phyloP scores from a whole-genome alignment of 30 jellyfish, hydroid and myxozoan genomes.

The Aurelia sp. region DNA sequence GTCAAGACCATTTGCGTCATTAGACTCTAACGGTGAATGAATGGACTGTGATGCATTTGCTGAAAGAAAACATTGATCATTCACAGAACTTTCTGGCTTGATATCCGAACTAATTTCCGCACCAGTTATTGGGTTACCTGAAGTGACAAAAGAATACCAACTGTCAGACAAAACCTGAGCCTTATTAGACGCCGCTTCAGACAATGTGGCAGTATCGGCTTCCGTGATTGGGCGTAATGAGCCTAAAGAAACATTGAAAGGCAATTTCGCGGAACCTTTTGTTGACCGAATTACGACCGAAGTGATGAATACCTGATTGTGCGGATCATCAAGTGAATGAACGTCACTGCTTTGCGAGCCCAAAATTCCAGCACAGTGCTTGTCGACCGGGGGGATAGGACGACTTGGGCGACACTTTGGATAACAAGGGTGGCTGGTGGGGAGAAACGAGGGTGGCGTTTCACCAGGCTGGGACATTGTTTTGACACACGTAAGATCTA shows the following conservation, averaged over 20 bases:
- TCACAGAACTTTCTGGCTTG: no score
- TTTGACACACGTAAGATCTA: background rate
- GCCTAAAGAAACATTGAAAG: background rate
- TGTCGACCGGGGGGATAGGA: conserved; percentile 4
- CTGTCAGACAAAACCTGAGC: background rate
- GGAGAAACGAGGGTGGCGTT: background rate
- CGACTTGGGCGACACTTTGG: no score
- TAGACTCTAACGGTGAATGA: background rate
- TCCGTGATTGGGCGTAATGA: background rate
- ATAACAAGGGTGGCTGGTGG: conserved; percentile 4
- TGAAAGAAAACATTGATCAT: no score
- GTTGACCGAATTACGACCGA: background rate
- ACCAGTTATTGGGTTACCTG: background rate
- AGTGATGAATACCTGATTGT: background rate
- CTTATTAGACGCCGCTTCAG: background rate
- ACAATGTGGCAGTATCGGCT: background rate
- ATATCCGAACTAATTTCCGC: no score
- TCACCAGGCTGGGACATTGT: background rate
- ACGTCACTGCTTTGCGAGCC: background rate
- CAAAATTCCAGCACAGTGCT: background rate
- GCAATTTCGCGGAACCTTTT: background rate
- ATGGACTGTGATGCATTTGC: no score
- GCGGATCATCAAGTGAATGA: background rate
- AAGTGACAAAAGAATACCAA: background rate
- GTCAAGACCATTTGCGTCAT: background rate